phyloP scores from a whole-genome alignment of 2,888 invertebrate species.

The Sarcophaga variegata region DNA sequence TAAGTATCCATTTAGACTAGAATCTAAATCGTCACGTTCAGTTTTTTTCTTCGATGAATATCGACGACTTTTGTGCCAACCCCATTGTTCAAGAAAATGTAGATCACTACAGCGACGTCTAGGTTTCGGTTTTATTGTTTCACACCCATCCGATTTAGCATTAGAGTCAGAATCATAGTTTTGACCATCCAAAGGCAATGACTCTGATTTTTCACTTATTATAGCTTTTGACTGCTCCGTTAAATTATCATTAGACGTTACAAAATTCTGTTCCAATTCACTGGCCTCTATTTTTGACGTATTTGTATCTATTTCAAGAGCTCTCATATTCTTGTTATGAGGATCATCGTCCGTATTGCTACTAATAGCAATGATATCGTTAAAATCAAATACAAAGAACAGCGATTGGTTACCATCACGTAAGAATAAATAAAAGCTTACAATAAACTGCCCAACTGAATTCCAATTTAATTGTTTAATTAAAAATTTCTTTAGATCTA shows the following conservation, averaged over 20 bases:
- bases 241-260: neutral
- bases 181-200: conserved; percentile 61
- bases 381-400: conserved; percentile 82
- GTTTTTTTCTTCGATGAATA: conserved; percentile 76
- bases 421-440: conserved; percentile 86
- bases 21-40: conserved; percentile 75
- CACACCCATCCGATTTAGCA: conserved; percentile 74
- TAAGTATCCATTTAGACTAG: conserved; percentile 76
- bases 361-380: conserved; percentile 59
- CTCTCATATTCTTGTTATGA: neutral
- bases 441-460: conserved; percentile 86
- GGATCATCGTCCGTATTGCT: neutral
- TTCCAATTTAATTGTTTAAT: conserved; percentile 84
- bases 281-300: neutral
- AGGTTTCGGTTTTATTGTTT: conserved; percentile 77
- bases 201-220: conserved; percentile 59
- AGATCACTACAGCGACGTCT: conserved; percentile 89
- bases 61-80: conserved; percentile 85
- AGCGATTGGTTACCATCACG: conserved; percentile 80
- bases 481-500: conserved; percentile 39
- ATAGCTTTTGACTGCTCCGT: conserved; percentile 7
- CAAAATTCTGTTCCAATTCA: neutral
- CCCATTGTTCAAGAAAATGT: conserved; percentile 89
- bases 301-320: neutral
- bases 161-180: conserved; percentile 73